These are phyloP conservation scores for Amphiduros pacificus DNA, from an alignment of 2,888 invertebrate species.

Conservation along the genomic window DNA sequence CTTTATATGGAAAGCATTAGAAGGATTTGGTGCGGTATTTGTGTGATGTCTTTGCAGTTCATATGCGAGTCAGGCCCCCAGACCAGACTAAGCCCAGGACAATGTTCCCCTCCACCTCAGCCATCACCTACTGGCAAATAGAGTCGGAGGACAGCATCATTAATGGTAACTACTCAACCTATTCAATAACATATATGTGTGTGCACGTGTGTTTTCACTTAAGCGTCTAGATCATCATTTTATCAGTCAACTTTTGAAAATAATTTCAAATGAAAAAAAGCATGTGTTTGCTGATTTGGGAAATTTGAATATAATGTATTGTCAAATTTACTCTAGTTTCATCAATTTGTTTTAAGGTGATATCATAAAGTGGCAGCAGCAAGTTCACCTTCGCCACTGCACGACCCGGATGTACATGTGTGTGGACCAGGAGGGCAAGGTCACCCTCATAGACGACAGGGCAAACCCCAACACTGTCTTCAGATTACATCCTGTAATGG, in stretches of 20 bases:
- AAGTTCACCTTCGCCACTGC: slow-evolving; percentile 53
- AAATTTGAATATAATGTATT: too few relatives aligned
- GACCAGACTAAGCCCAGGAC: slow-evolving; percentile 54
- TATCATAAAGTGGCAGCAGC: slow-evolving; percentile 53
- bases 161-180: neutral
- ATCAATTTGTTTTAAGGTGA: too few relatives aligned
- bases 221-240: too few relatives aligned
- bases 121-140: slow-evolving; percentile 56
- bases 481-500: slow-evolving; percentile 1
- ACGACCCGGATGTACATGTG: slow-evolving; percentile 52
- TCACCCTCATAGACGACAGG: neutral
- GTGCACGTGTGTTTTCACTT: too few relatives aligned
- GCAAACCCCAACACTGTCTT: neutral
- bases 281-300: too few relatives aligned
- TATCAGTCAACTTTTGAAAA: too few relatives aligned
- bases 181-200: neutral
- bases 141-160: slow-evolving; percentile 28
- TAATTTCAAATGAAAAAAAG: too few relatives aligned
- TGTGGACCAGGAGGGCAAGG: slow-evolving; percentile 28
- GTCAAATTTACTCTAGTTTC: too few relatives aligned
- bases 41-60: slow-evolving; percentile 35
- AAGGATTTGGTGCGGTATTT: neutral
- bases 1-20: neutral
- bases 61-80: slow-evolving; percentile 54
- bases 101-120: slow-evolving; percentile 53